These are phyloP conservation scores for Speoplatyrhinus poulsoni DNA, from an alignment of 2,113 vertebrate species.

Conservation along the genomic window DNA sequence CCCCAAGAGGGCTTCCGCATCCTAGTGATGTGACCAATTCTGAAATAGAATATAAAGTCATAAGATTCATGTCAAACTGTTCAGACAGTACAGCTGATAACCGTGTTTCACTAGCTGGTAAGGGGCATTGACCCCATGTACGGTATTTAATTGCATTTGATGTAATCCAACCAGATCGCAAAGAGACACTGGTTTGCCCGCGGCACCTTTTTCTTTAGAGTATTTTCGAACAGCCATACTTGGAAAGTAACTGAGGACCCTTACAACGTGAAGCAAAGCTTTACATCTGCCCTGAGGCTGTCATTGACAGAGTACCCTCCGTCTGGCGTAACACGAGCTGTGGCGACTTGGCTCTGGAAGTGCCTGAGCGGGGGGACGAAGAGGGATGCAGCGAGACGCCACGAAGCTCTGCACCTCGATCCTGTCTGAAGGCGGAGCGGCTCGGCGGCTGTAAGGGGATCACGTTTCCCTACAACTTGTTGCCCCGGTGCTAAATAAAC, in stretches of 20 bases:
- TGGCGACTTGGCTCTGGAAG: slow-evolving; percentile 36
- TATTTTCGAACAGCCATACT: slow-evolving; percentile 50
- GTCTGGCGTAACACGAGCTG: slow-evolving; percentile 52
- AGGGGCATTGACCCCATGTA: slow-evolving; percentile 5
- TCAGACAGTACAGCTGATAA: slow-evolving; percentile 33
- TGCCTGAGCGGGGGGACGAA: slow-evolving; percentile 42
- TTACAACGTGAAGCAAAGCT: slow-evolving; percentile 43
- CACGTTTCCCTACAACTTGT: slow-evolving; percentile 70
- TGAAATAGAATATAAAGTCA: slow-evolving; percentile 24
- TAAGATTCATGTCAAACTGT: slow-evolving; percentile 31
- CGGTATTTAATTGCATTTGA: slow-evolving; percentile 21
- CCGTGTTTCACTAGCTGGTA: slow-evolving; percentile 3
- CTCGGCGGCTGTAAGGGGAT: slow-evolving; percentile 59
- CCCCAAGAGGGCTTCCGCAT: neutral
- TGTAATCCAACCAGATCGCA: slow-evolving; percentile 23
- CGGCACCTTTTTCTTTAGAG: slow-evolving; percentile 40
- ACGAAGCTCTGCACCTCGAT: slow-evolving; percentile 45
- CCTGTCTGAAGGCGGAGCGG: slow-evolving; percentile 47
- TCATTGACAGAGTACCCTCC: slow-evolving; percentile 51
- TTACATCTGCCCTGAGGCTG: slow-evolving; percentile 52
- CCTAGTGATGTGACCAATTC: slow-evolving; percentile 9
- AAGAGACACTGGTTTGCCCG: slow-evolving; percentile 23
- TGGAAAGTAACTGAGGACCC: slow-evolving; percentile 33
- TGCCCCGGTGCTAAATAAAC: slow-evolving; percentile 75
- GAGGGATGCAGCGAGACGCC: slow-evolving; percentile 50